Evolutionary conservation across 2,888 invertebrate genomes (phyloP).

Genomic region (Actias luna): DNA sequence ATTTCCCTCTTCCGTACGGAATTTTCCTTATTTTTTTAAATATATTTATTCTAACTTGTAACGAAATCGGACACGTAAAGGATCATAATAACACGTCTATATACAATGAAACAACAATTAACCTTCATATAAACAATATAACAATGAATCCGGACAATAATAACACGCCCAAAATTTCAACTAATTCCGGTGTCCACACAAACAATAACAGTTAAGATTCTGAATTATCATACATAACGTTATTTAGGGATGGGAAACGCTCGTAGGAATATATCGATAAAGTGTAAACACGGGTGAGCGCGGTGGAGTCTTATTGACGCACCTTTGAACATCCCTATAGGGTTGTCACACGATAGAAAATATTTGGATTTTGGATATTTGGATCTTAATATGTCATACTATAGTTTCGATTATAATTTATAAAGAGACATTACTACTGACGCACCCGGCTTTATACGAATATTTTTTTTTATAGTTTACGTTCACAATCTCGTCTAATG

Average conservation of each 20-base stretch:
- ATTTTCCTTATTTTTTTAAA: no score
- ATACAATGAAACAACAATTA: background rate
- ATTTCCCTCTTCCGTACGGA: no score
- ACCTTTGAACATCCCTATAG: conserved; percentile 31
- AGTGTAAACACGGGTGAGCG: conserved; percentile 53
- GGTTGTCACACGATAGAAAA: conserved; percentile 14
- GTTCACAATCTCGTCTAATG: no score
- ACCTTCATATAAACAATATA: background rate
- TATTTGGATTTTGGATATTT: background rate
- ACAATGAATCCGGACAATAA: conserved; percentile 4
- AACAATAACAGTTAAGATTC: conserved; percentile 52
- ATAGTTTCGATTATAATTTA: no score
- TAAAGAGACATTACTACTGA: no score
- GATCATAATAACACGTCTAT: background rate
- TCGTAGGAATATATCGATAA: conserved; percentile 62
- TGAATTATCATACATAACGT: conserved; percentile 59
- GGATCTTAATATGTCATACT: no score
- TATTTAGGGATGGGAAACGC: conserved; percentile 61
- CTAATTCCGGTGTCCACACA: conserved; percentile 40
- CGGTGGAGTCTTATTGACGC: conserved; percentile 46
- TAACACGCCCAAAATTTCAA: conserved; percentile 12
- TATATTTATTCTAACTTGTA: no score
- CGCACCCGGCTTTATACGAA: no score
- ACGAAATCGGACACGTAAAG: background rate
- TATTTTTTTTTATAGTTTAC: no score